These are phyloP conservation scores for Machaerirhynchus nigripectus DNA, from an alignment of 2,113 vertebrate species.

Conservation along the genomic window DNA sequence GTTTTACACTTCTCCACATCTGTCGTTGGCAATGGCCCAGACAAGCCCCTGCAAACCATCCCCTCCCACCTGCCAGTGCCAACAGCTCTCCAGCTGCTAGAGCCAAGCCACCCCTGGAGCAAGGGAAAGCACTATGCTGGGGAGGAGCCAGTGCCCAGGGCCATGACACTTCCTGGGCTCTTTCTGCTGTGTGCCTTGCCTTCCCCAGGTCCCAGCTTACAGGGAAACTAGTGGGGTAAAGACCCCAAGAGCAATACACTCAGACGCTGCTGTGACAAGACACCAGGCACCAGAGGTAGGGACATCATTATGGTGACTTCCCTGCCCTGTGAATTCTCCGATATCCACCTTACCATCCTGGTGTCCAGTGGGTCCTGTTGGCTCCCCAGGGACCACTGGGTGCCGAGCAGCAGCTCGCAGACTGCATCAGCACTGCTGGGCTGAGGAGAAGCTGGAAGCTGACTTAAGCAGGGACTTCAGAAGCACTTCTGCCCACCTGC, in stretches of 20 bases:
- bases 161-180: neutral
- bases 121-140: neutral
- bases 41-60: neutral
- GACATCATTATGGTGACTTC: neutral
- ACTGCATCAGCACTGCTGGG: neutral
- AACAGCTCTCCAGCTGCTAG: neutral
- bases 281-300: neutral
- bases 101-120: neutral
- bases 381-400: neutral
- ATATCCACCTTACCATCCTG: neutral
- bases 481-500: neutral
- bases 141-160: neutral
- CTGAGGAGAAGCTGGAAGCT: neutral
- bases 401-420: accelerated
- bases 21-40: neutral
- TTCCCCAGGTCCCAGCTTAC: neutral
- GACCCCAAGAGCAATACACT: accelerated
- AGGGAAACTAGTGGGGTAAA: neutral
- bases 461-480: neutral
- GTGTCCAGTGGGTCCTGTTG: neutral
- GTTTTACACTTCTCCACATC: neutral
- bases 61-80: too few species aligned
- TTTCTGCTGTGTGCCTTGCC: neutral
- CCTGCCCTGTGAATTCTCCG: neutral
- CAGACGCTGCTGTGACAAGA: neutral